Conservation (phyloP, 2,797 vertebrate genomes). For the Mareca strepera region DNA sequence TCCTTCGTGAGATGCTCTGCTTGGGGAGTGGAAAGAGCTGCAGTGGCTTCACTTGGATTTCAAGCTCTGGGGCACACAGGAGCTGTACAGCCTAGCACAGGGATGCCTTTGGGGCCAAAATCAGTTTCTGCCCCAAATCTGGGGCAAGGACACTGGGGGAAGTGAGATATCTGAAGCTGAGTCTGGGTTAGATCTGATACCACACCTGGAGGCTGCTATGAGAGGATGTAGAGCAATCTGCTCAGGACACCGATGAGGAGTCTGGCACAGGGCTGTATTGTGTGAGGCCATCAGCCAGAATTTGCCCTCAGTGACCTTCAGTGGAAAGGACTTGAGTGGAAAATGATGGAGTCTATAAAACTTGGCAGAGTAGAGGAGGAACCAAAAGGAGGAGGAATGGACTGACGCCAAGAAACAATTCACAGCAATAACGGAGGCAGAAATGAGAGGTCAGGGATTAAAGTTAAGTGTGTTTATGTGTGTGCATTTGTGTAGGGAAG, state of each 20-base stretch:
- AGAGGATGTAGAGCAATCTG: neutral
- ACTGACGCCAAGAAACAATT: neutral
- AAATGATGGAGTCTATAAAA: conserved; percentile 44
- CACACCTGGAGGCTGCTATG: neutral
- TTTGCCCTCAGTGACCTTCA: conserved; percentile 12
- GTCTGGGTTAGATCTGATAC: neutral
- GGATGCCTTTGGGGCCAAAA: neutral
- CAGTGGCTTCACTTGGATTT: neutral
- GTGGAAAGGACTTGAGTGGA: neutral
- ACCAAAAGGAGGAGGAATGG: conserved; percentile 14
- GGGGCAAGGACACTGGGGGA: neutral
- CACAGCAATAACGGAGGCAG: conserved; percentile 24
- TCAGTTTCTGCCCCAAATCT: neutral
- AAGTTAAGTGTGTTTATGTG: conserved; percentile 10
- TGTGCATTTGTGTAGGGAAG: neutral
- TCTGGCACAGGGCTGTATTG: neutral
- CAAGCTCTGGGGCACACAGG: neutral
- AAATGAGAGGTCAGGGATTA: conserved; percentile 50
- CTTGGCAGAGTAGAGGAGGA: neutral
- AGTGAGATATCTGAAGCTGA: neutral
- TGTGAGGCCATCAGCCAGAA: neutral
- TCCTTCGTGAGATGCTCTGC: rapidly evolving
- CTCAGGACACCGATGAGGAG: neutral
- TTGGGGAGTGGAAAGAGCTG: neutral
- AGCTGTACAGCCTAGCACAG: neutral